Evolutionary conservation across 2,113 vertebrate species (phyloP).

Genomic region (Ellobius talpinus): DNA sequence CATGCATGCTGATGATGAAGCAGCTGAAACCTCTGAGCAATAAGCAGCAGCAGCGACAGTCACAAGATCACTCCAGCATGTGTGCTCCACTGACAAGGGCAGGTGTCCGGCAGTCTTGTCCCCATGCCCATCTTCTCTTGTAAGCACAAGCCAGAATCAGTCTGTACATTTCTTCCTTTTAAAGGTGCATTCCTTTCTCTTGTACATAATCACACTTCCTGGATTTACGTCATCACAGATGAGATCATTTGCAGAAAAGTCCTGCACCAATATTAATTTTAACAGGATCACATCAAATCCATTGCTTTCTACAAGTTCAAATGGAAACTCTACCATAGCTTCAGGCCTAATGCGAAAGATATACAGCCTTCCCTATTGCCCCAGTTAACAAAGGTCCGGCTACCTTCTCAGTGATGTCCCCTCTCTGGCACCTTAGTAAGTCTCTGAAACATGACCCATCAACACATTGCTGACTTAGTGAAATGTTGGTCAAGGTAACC

Average conservation of each 20-base stretch:
- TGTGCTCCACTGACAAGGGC: not conserved
- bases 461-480: not conserved
- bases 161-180: not conserved
- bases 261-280: not conserved
- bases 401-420: too few relatives aligned
- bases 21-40: not conserved
- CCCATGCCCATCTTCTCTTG: not conserved
- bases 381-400: not conserved
- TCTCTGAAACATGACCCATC: not conserved
- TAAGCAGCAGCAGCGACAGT: not conserved
- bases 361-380: not conserved
- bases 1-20: too few relatives aligned
- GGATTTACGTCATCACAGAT: not conserved
- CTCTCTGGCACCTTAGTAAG: not conserved
- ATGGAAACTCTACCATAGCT: not conserved
- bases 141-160: not conserved
- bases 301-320: not conserved
- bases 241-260: not conserved
- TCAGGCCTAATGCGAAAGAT: not conserved
- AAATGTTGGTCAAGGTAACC: slow-evolving; percentile 34
- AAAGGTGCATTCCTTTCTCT: not conserved
- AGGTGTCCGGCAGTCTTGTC: not conserved
- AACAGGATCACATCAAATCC: not conserved
- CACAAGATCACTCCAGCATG: not conserved
- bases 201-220: not conserved